phyloP scores from a whole-genome alignment of 2,113 vertebrate genomes.

The Oostethus manadensis region DNA sequence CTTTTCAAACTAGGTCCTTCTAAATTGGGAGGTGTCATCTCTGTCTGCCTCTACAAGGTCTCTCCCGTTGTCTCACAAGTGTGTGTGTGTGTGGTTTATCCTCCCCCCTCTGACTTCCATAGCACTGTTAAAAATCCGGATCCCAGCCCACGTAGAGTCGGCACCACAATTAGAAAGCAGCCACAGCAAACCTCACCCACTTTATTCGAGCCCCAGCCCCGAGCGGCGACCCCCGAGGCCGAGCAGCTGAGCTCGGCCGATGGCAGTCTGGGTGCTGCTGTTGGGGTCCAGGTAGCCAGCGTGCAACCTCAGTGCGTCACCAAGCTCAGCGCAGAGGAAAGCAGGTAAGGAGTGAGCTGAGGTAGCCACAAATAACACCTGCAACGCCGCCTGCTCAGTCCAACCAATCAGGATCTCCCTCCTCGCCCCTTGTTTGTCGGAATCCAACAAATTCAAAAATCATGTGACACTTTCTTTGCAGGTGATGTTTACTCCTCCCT shows the following conservation, averaged over 20 bases:
- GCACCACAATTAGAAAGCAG: constrained; percentile 90
- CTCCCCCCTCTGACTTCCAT: constrained; percentile 69
- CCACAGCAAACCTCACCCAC: constrained; percentile 78
- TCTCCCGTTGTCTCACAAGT: constrained; percentile 19
- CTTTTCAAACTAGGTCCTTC: constrained; percentile 28
- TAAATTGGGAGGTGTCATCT: constrained; percentile 38
- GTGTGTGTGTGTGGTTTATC: constrained; percentile 56
- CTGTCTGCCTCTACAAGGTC: constrained; percentile 13
- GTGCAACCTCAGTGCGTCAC: constrained; percentile 70
- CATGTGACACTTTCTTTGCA: constrained; percentile 24
- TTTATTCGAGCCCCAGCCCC: constrained; percentile 63
- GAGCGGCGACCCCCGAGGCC: constrained; percentile 64
- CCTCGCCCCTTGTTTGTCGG: constrained; percentile 22
- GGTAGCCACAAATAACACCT: constrained; percentile 30
- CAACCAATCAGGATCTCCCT: constrained; percentile 49
- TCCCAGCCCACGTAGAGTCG: constrained; percentile 78
- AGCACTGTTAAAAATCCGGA: constrained; percentile 90
- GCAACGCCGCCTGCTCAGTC: constrained; percentile 63
- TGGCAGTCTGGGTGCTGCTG: constrained; percentile 46
- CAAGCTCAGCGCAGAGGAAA: constrained; percentile 75
- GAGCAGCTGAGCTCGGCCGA: constrained; percentile 64
- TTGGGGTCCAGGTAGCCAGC: constrained; percentile 58
- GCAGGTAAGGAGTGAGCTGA: constrained; percentile 83
- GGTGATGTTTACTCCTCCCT: constrained; percentile 13
- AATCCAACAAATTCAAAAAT: constrained; percentile 22